Evolutionary conservation across 2,888 invertebrate species (phyloP), one percentile per base, ranked within the genome.

Genomic region (Ethmia dodecea): DNA sequence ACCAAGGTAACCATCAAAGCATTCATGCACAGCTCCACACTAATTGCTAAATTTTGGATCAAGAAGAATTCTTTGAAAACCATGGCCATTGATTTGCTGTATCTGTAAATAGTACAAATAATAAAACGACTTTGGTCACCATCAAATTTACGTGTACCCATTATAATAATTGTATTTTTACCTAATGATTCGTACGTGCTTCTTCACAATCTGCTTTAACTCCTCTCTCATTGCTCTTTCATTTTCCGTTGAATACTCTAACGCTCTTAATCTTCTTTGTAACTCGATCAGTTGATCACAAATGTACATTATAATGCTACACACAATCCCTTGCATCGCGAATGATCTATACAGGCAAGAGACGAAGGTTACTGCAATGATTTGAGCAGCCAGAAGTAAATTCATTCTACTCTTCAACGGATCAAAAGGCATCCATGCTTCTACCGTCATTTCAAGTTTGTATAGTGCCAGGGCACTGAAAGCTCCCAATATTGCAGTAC

Each of bases 371-470:
- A 59, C 2, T 0, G 59, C 55, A 1, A 71, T 0, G 13, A 78
- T 52, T 51, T 76, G 72, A 8, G 45, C 16, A 0, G 73, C 60
- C 0, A 66, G 5, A 1, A 71, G 22, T 9, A 73, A 48, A 28
- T 65, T 70, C 47, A 54, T 62, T 36, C 39, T 45, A 33, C 43
- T 70, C 37, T 70, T 54, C 20, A 49, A 42, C 0, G 66, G 63
- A 28, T 81, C 66, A 27, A 81, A 81, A 1, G 83, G 83, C 55
- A 81, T 50, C 81, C 80, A 83, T 0, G 71, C 62, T 34, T 76
- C 77, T 0, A 79, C 32, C 0, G 60, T 42, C 65, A 80, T 56
- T 32, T 74, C 71, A 9, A 65, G 64, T 37, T 72, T 63, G 3
- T 55, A 47, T 5, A 64, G 39, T 12, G 70, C 60, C 8, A 70